Percentiles rank a stretch among this genome's conserved stretches.
These are phyloP conservation scores for Cheilosia vernalis DNA, from an alignment of 2,888 invertebrate species.

Conservation along the genomic window DNA sequence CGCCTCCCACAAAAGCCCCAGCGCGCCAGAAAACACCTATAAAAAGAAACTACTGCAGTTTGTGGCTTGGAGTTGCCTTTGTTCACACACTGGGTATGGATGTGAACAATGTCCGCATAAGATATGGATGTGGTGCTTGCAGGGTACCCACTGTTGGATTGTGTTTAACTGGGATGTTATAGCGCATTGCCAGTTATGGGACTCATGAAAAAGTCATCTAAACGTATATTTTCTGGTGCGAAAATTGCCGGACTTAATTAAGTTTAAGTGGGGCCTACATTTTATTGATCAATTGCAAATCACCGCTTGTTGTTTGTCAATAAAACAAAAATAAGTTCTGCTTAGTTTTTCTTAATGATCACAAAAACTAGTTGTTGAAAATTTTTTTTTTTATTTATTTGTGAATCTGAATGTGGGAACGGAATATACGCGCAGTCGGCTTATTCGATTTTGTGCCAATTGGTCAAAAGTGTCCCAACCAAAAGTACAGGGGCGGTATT, in stretches of 20 bases:
- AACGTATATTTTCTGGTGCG: neutral
- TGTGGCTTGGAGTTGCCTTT: conserved; percentile 42
- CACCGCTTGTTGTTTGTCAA: too few relatives aligned
- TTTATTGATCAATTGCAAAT: too few relatives aligned
- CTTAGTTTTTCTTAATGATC: too few relatives aligned
- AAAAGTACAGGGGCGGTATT: too few relatives aligned
- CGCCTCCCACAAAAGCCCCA: conserved; percentile 19
- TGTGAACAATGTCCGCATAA: conserved; percentile 27
- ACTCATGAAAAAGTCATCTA: neutral
- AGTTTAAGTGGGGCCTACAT: too few relatives aligned
- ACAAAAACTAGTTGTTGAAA: too few relatives aligned
- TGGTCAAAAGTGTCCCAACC: too few relatives aligned
- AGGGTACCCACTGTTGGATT: neutral
- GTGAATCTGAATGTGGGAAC: too few relatives aligned
- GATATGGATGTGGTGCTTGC: conserved; percentile 30
- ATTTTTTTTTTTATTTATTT: too few relatives aligned
- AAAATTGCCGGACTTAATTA: conserved; percentile 1
- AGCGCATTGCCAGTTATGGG: neutral
- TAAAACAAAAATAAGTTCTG: too few relatives aligned
- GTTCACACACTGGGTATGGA: conserved; percentile 23
- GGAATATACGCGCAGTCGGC: too few relatives aligned
- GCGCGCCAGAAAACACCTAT: conserved; percentile 31
- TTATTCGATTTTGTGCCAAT: too few relatives aligned
- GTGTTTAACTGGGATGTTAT: neutral
- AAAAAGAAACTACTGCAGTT: conserved; percentile 38